A percentile compares a stretch with the other conserved stretches of the same genome.
Conservation (phyloP, 2,113 vertebrate genomes). For the Dolichotis patagonum region DNA sequence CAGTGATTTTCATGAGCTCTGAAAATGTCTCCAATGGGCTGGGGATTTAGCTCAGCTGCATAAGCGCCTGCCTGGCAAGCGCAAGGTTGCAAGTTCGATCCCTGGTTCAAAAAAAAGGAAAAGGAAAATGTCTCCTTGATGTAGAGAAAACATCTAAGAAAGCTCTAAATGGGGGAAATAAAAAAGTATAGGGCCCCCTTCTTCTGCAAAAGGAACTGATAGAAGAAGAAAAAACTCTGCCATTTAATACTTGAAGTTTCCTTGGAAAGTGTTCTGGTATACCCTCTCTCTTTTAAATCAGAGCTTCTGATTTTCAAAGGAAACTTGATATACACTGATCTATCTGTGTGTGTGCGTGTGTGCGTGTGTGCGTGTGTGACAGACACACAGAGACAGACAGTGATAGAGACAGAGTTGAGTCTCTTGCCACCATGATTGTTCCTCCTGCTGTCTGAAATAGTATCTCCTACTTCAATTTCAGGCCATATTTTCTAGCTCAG, state of each 20-base stretch:
- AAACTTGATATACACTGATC: background rate
- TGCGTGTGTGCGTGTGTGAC: too few relatives aligned
- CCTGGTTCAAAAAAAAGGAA: too few relatives aligned
- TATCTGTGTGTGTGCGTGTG: background rate
- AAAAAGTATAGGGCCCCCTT: background rate
- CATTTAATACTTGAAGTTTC: background rate
- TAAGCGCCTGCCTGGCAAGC: too few relatives aligned
- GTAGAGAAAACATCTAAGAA: slow-evolving; percentile 8
- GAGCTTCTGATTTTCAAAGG: slow-evolving; percentile 13
- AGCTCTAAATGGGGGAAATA: background rate
- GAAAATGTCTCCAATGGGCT: background rate
- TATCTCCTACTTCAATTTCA: background rate
- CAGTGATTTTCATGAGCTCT: slow-evolving; percentile 23
- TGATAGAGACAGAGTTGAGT: too few relatives aligned
- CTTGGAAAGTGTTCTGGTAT: background rate
- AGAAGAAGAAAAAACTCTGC: background rate
- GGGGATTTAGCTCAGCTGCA: too few relatives aligned
- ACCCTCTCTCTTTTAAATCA: background rate
- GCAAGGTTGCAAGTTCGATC: too few relatives aligned
- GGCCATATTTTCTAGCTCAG: background rate
- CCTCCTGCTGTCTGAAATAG: background rate
- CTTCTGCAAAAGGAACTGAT: slow-evolving; percentile 38
- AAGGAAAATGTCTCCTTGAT: background rate
- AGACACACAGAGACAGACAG: too few relatives aligned
- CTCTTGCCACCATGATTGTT: background rate